Base-by-base conservation (phyloP, 2,113 vertebrate genomes). In the Meriones unguiculatus region DNA sequence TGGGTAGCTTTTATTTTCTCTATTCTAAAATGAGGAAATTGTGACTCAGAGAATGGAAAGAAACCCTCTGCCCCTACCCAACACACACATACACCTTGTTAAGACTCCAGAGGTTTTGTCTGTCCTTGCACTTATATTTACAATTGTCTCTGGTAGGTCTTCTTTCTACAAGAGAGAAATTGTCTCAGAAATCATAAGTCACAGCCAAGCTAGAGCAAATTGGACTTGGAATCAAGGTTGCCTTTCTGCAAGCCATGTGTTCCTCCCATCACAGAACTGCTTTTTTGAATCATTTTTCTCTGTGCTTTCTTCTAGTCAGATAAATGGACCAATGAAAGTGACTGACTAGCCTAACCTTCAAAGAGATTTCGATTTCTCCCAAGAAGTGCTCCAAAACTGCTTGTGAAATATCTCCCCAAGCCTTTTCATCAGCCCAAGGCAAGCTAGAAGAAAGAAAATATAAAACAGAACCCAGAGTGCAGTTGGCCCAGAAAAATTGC, bases 11-110 rank as follows among this genome's bases (percentile, higher is more conserved):
- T 69, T 20, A 35, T 85, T 95, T 89, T 81, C 64, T 90, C 13
- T 22, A 86, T 88, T 92, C 94, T 86, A 91, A 91, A 41, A 92
- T 95, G 22, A 91, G 50, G 30, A 92, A 92, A 92, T 12, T 70
- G 62, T 81, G 69, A 88, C 35, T 93, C 69, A 32, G 70, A 82
- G 35, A 96, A 88, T 4, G 6, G 10, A 3, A n/a, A 78, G 62
- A 82, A 94, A 87, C 46, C 46, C 46, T 46, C 46, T 46, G 30
- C 0, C 35, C 5, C 38, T 18, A 59, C 52, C 90, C 46, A 46
- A 46, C 46, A 46, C 46, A 46, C 46, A 46, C 46, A 46, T 46
- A 46, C 46, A 46, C 46, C 46, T 46, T 87, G 25, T 65, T 22
- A 77, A 90, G 25, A 85, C n/a, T 20, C 13, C 50, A 73, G 46